These are phyloP conservation scores for Calosoma granatense DNA, from an alignment of 1,140 invertebrate genomes.

Conservation along the genomic window DNA sequence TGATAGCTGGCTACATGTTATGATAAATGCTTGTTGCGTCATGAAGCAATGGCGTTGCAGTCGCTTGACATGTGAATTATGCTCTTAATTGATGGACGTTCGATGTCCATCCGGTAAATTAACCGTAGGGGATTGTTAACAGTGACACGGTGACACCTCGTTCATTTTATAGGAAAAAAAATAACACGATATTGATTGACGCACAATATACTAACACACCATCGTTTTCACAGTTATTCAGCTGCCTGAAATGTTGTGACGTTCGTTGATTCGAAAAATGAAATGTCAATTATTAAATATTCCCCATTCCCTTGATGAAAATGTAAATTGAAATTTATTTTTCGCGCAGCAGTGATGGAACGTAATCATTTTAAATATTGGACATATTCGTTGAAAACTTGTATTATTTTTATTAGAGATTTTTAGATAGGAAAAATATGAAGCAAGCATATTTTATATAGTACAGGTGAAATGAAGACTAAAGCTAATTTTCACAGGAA, in stretches of 20 bases:
- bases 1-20: not conserved
- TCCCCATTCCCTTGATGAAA: not conserved
- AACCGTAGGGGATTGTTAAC: not conserved
- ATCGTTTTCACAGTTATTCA: not conserved
- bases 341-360: too few species aligned
- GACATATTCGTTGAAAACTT: too few species aligned
- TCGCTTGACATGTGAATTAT: not conserved
- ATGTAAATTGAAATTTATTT: conserved; percentile 6
- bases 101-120: conserved; percentile 4
- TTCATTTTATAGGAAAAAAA: not conserved
- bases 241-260: not conserved
- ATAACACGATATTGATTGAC: not conserved
- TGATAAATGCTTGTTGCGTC: not conserved
- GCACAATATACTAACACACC: not conserved
- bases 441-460: too few species aligned
- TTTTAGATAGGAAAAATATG: too few species aligned
- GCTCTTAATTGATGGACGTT: conserved; percentile 3
- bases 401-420: too few species aligned
- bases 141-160: not conserved
- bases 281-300: not conserved
- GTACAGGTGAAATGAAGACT: conserved; percentile 4
- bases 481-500: not conserved
- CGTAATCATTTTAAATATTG: too few species aligned
- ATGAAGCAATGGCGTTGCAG: not conserved
- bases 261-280: not conserved